A percentile compares a stretch with the other conserved stretches of the same genome.
phyloP scores from a whole-genome alignment of 1,140 invertebrate species.

The Pristionchus pacificus region DNA sequence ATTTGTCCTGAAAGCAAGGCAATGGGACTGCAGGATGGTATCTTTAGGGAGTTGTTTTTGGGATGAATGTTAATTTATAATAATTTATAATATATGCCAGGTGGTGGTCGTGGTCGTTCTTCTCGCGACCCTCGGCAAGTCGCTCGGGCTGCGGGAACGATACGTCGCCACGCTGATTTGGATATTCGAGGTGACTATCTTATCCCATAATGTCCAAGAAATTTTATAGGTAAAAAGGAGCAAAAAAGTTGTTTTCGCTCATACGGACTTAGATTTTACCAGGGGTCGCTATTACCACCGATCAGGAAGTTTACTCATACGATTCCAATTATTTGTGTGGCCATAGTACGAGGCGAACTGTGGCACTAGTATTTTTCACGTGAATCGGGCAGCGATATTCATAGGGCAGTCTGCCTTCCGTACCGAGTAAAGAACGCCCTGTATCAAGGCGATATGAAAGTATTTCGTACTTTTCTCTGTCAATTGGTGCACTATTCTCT shows the following conservation, averaged over 20 bases:
- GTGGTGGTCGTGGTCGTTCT: constrained; percentile 26
- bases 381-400: neutral
- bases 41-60: too few species aligned
- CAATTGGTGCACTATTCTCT: neutral
- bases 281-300: neutral
- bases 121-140: constrained; percentile 38
- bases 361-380: neutral
- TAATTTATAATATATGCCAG: too few species aligned
- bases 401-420: too few species aligned
- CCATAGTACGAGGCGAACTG: neutral
- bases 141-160: constrained; percentile 29
- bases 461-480: neutral
- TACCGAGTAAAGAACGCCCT: too few species aligned
- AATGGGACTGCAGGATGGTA: too few species aligned
- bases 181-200: constrained; percentile 36
- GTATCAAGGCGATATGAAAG: neutral
- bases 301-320: constrained; percentile 4
- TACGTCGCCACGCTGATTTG: constrained; percentile 33
- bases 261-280: constrained; percentile 2
- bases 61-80: too few species aligned
- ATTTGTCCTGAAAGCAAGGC: too few species aligned
- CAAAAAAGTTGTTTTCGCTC: neutral
- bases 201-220: neutral
- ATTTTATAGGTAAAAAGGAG: neutral
- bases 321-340: neutral